Evolutionary conservation across 2,113 vertebrate genomes (phyloP).

Genomic region (Vulpes ferrilata): DNA sequence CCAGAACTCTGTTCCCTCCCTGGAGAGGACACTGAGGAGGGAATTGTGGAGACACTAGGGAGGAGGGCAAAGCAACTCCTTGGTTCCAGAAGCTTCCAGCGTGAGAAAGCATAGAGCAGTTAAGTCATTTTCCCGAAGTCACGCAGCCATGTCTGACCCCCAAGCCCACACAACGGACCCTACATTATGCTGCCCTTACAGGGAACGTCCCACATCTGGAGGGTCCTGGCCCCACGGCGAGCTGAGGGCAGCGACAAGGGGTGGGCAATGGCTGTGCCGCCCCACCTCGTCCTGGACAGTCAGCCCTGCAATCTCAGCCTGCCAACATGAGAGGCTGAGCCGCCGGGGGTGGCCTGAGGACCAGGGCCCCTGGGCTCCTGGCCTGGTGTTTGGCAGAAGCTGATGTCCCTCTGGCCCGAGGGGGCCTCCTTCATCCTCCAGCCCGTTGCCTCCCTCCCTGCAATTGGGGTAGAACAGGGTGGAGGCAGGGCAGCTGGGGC

Average conservation of each 20-base stretch:
- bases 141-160: neutral
- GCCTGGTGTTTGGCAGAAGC: neutral
- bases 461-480: neutral
- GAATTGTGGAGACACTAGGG: no score
- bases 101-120: neutral
- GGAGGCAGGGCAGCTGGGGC: neutral
- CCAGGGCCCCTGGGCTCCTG: neutral
- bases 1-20: neutral
- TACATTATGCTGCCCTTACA: neutral
- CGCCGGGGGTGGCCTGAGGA: fast-evolving
- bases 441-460: neutral
- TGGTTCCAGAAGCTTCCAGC: neutral
- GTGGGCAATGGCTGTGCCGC: neutral
- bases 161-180: neutral
- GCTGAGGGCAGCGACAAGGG: neutral
- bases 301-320: neutral
- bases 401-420: neutral
- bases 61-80: no score
- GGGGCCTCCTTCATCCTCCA: neutral
- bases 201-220: neutral
- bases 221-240: fast-evolving
- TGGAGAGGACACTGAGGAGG: neutral
- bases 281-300: neutral
- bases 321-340: fast-evolving
- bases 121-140: neutral